phyloP scores from a whole-genome alignment of 1,140 invertebrate genomes.

The Drosophila prosaltans region DNA sequence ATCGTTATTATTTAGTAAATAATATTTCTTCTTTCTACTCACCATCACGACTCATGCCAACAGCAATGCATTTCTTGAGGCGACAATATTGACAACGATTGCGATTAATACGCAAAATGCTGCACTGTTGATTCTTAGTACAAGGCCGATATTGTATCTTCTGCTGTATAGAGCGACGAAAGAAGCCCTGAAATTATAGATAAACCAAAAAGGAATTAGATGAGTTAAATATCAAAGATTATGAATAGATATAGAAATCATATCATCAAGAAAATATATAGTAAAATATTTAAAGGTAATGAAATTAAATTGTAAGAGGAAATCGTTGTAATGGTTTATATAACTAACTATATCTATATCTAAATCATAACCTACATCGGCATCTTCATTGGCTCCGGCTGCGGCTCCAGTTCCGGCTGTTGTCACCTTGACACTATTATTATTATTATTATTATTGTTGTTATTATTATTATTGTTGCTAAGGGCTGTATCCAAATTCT shows the following conservation, averaged over 20 bases:
- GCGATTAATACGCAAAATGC: constrained; percentile 97
- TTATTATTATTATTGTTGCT: constrained; percentile 32
- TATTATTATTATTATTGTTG: constrained; percentile 31
- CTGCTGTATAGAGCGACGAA: constrained; percentile 96
- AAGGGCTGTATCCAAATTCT: constrained; percentile 73
- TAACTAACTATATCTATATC: too few species aligned
- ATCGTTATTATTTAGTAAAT: background rate
- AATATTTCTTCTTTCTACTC: constrained; percentile 77
- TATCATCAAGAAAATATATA: too few species aligned
- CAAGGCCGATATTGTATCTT: constrained; percentile 99
- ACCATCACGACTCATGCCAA: constrained; percentile 99
- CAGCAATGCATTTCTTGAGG: constrained; percentile 98
- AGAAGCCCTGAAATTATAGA: constrained; percentile 88
- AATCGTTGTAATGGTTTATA: too few species aligned
- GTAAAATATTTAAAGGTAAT: too few species aligned
- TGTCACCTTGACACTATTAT: constrained; percentile 27
- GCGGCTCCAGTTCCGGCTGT: constrained; percentile 28
- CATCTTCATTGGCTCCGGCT: constrained; percentile 55
- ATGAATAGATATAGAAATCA: too few species aligned
- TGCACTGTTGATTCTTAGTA: constrained; percentile 98
- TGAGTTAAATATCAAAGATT: too few species aligned
- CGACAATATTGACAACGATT: constrained; percentile 98
- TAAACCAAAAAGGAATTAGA: too few species aligned
- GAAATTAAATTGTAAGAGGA: too few species aligned
- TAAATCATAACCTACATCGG: constrained; percentile 60